Conservation (phyloP, 2,888 invertebrate genomes). For the Hydroisotoma schaefferi region DNA sequence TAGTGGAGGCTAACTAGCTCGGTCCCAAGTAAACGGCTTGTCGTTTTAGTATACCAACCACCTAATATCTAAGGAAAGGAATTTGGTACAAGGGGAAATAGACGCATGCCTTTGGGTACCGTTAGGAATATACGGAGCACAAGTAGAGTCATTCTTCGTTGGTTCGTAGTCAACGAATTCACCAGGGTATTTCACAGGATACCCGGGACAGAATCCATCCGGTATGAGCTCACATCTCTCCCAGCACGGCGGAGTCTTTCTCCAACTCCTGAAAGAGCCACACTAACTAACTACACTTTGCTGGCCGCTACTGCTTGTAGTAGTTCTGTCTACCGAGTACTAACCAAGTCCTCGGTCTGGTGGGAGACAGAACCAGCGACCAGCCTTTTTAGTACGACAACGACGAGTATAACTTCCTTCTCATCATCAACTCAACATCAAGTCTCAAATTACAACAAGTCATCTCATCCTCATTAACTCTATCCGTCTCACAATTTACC, state of each 20-base stretch:
- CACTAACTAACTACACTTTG: no score
- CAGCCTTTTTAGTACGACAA: no score
- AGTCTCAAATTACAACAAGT: slow-evolving; percentile 4
- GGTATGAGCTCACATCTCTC: slow-evolving; percentile 7
- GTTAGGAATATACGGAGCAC: not conserved
- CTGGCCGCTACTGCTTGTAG: no score
- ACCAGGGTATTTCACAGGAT: not conserved
- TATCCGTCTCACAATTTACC: not conserved
- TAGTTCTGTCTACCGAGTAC: slow-evolving; percentile 12
- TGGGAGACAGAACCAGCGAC: slow-evolving; percentile 23
- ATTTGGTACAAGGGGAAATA: slow-evolving; percentile 27
- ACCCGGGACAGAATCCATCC: slow-evolving; percentile 4
- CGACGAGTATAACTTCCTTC: no score
- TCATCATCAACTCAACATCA: slow-evolving; percentile 15
- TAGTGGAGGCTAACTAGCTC: no score
- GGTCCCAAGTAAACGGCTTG: no score
- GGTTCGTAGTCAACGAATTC: not conserved
- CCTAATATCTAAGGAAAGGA: no score
- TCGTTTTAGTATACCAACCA: no score
- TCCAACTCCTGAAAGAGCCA: slow-evolving; percentile 41
- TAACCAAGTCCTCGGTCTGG: slow-evolving; percentile 25
- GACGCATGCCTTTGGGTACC: slow-evolving; percentile 34
- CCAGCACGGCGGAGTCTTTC: slow-evolving; percentile 36
- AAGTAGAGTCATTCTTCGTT: no score
- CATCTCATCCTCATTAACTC: no score